Percentiles rank a stretch among this genome's conserved stretches.
phyloP scores from a whole-genome alignment of 2,797 vertebrate species.

The Manis crassicaudata region DNA sequence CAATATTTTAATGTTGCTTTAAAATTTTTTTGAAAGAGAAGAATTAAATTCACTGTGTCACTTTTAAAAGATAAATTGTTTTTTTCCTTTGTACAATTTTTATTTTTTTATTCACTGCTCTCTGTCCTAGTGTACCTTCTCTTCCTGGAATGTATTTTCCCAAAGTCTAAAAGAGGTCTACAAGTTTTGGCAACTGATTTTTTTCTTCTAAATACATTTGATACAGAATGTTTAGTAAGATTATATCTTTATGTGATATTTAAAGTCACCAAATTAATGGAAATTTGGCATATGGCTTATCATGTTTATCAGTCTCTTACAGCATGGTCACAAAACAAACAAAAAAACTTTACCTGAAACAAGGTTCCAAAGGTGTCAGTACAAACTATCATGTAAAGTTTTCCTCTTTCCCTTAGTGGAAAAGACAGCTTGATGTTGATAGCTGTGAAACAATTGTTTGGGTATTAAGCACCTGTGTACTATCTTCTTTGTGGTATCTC shows the following conservation, averaged over 20 bases:
- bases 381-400: background rate
- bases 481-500: background rate
- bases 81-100: slow-evolving; percentile 66
- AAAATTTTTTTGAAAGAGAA: slow-evolving; percentile 68
- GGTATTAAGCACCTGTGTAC: slow-evolving; percentile 37
- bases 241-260: slow-evolving; percentile 45
- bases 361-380: background rate
- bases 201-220: background rate
- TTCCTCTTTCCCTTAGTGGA: slow-evolving; percentile 9
- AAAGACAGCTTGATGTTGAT: slow-evolving; percentile 22
- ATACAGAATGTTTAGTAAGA: background rate
- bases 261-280: background rate
- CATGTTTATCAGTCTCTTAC: background rate
- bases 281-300: background rate
- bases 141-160: background rate
- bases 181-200: slow-evolving; percentile 15
- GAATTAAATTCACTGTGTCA: slow-evolving; percentile 69
- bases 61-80: slow-evolving; percentile 73
- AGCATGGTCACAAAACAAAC: background rate
- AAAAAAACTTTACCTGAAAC: background rate
- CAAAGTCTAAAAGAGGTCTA: background rate
- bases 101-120: slow-evolving; percentile 46
- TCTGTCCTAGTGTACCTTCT: slow-evolving; percentile 25
- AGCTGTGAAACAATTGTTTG: slow-evolving; percentile 46
- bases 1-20: slow-evolving; percentile 75